Conservation (phyloP, 1,140 invertebrate genomes). For the Aleiodes sp. region DNA sequence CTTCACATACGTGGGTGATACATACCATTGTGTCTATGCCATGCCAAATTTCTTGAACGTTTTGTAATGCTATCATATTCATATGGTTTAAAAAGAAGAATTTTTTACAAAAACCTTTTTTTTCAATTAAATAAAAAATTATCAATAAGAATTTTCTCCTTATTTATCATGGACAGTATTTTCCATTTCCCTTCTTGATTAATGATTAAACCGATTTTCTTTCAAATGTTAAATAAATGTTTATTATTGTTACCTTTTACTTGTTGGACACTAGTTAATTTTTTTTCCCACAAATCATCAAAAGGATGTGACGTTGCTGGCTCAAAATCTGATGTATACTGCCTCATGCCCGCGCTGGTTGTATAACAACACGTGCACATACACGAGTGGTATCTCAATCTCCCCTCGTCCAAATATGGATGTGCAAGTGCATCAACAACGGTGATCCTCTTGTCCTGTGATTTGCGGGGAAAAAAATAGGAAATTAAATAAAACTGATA, state of each 20-base stretch:
- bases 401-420: conserved; percentile 96
- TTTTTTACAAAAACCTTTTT: too few species aligned
- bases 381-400: conserved; percentile 98
- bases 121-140: too few species aligned
- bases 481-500: neutral
- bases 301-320: conserved; percentile 88
- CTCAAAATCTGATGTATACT: conserved; percentile 94
- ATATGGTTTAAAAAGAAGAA: too few species aligned
- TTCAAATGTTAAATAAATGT: conserved; percentile 1
- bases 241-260: conserved; percentile 82
- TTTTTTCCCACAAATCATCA: conserved; percentile 94
- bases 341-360: conserved; percentile 76
- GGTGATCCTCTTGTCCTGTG: conserved; percentile 90
- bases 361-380: conserved; percentile 99
- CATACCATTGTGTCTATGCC: too few species aligned
- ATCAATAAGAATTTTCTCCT: too few species aligned
- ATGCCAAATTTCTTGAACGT: too few species aligned
- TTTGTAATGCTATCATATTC: too few species aligned
- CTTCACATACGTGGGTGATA: too few species aligned
- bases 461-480: neutral
- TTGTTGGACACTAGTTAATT: conserved; percentile 89
- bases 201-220: conserved; percentile 31
- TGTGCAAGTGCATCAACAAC: conserved; percentile 94
- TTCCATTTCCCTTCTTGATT: too few species aligned
- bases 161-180: too few species aligned